phyloP scores from a whole-genome alignment of 2,113 vertebrate species.

The Cheilinus undulatus region DNA sequence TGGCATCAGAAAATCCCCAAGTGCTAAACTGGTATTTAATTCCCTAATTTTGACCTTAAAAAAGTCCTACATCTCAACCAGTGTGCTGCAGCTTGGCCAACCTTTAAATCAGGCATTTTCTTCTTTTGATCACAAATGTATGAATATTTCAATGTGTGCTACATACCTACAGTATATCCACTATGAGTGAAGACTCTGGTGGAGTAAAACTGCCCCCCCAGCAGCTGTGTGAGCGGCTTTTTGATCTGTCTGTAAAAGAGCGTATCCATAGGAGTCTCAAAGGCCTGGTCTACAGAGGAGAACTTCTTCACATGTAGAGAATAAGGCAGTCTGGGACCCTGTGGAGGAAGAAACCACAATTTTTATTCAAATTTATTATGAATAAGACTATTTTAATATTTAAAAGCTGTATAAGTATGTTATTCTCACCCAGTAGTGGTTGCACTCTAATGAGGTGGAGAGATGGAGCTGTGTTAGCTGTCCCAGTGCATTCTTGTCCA shows the following conservation, averaged over 20 bases:
- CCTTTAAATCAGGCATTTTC: neutral
- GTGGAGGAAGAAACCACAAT: neutral
- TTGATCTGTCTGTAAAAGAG: slow-evolving; percentile 35
- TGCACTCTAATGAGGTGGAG: slow-evolving; percentile 37
- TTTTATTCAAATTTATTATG: too few species aligned
- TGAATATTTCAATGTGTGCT: neutral
- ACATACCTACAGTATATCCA: slow-evolving; percentile 53
- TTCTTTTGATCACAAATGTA: neutral
- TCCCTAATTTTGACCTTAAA: too few species aligned
- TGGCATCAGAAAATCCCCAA: too few species aligned
- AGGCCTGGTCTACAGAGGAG: slow-evolving; percentile 32
- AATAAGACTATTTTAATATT: neutral
- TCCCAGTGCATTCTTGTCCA: slow-evolving; percentile 30
- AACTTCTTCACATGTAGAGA: slow-evolving; percentile 39
- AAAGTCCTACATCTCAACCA: too few species aligned
- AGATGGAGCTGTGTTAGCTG: slow-evolving; percentile 57
- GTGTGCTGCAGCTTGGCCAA: too few species aligned
- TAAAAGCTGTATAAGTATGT: neutral
- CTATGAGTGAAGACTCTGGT: slow-evolving; percentile 7
- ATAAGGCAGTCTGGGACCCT: slow-evolving; percentile 51
- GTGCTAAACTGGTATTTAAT: too few species aligned
- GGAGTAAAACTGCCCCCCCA: slow-evolving; percentile 34
- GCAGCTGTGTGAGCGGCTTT: slow-evolving; percentile 31
- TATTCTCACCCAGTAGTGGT: slow-evolving; percentile 41
- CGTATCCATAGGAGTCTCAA: slow-evolving; percentile 45